Percentiles rank a stretch among this genome's conserved stretches.
Evolutionary conservation across 2,113 vertebrate species (phyloP).

Genomic region (Desmodus rotundus): DNA sequence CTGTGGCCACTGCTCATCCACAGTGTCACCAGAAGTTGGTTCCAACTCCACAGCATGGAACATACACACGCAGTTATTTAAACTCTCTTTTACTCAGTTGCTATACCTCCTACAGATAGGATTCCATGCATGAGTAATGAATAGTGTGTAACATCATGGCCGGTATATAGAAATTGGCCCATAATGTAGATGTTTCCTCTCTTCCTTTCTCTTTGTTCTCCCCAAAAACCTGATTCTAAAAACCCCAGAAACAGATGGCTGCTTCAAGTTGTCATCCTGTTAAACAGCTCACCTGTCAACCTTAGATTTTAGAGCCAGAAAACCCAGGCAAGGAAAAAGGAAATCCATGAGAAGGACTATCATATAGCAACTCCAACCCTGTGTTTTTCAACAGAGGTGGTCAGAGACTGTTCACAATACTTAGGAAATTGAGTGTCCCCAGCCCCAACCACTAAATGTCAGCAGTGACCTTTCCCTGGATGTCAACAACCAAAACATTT

Average conservation of each 20-base stretch:
- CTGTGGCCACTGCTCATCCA: not conserved
- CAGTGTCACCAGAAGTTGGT: not conserved
- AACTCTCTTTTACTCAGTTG: not conserved
- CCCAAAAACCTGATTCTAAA: not conserved
- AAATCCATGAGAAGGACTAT: not conserved
- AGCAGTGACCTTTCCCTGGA: not conserved
- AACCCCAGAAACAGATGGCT: not conserved
- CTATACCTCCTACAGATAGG: not conserved
- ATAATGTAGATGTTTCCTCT: not conserved
- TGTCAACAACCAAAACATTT: not conserved
- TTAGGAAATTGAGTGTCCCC: not conserved
- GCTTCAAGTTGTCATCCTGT: not conserved
- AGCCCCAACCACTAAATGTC: not conserved
- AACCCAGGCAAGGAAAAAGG: not conserved
- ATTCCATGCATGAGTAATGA: not conserved
- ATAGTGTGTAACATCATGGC: not conserved
- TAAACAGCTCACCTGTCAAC: not conserved
- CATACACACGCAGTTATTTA: not conserved
- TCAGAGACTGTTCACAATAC: not conserved
- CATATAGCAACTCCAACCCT: not conserved
- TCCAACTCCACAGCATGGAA: not conserved
- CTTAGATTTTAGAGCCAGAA: not conserved
- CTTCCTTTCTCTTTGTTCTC: not conserved
- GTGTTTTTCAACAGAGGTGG: not conserved
- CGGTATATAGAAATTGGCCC: not conserved